Evolutionary conservation across 1,140 invertebrate species (phyloP).

Genomic region (Neomicropteryx cornuta): DNA sequence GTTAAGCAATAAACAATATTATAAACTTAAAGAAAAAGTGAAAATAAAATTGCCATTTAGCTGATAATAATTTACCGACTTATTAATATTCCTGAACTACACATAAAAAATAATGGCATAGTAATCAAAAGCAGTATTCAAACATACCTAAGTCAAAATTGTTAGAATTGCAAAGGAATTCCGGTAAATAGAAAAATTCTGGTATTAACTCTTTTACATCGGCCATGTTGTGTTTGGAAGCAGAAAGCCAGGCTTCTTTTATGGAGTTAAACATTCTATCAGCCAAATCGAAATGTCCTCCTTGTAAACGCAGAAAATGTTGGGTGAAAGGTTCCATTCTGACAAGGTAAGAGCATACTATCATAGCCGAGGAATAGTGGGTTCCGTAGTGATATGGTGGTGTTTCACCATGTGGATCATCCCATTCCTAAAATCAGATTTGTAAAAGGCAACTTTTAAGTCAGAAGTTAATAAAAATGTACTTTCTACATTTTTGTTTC

Average conservation of each 20-base stretch:
- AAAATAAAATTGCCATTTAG: too few species aligned
- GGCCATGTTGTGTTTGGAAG: constrained; percentile 97
- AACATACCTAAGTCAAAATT: constrained; percentile 85
- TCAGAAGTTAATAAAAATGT: too few species aligned
- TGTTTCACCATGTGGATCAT: constrained; percentile 93
- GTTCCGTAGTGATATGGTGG: constrained; percentile 99
- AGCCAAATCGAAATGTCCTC: constrained; percentile 97
- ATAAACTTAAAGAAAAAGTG: too few species aligned
- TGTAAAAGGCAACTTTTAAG: too few species aligned
- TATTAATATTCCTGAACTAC: neutral
- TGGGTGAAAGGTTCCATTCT: constrained; percentile 98
- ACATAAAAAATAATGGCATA: neutral
- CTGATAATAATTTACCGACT: too few species aligned
- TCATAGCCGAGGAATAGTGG: constrained; percentile 99
- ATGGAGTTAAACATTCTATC: constrained; percentile 98
- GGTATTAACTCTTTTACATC: constrained; percentile 99
- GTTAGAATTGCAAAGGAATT: constrained; percentile 89
- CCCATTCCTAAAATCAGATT: constrained; percentile 83
- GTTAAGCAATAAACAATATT: too few species aligned
- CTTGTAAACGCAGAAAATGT: constrained; percentile 91
- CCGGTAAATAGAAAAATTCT: constrained; percentile 97
- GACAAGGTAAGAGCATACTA: constrained; percentile 97
- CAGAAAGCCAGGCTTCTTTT: constrained; percentile 95
- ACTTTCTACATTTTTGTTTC: too few species aligned
- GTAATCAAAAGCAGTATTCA: too few species aligned